Conservation (phyloP, 2,797 vertebrate genomes). For the Sphaeramia orbicularis region DNA sequence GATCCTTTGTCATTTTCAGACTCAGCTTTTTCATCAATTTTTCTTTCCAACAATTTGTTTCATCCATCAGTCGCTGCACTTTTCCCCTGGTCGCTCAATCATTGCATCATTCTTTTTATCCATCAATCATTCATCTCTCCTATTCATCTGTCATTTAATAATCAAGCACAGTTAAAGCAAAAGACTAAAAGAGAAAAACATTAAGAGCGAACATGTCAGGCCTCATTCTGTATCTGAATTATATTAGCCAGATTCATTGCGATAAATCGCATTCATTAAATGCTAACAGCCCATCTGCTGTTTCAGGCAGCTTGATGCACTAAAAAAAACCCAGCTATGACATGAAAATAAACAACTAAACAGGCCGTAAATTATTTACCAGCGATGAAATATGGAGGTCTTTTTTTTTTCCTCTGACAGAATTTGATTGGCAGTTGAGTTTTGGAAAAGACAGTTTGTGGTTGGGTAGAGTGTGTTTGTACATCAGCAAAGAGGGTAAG, state of each 20-base stretch:
- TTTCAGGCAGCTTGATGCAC: neutral
- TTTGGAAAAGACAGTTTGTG: constrained; percentile 41
- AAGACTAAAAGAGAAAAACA: constrained; percentile 33
- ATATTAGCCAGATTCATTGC: constrained; percentile 17
- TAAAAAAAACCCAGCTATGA: constrained; percentile 7
- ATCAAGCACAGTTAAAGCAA: neutral
- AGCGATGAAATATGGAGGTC: constrained; percentile 36
- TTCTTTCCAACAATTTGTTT: constrained; percentile 35
- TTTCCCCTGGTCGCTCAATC: constrained; percentile 64
- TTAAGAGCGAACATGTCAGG: neutral
- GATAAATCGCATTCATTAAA: constrained; percentile 46
- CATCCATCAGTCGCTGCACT: constrained; percentile 55
- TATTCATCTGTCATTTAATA: constrained; percentile 39
- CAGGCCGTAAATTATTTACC: constrained; percentile 35
- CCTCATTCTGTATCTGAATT: constrained; percentile 17
- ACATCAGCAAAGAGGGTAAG: constrained; percentile 31
- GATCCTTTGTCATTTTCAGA: constrained; percentile 66
- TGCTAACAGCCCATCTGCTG: constrained; percentile 49
- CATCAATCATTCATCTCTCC: constrained; percentile 62
- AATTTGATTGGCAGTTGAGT: constrained; percentile 60
- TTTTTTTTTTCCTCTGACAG: constrained; percentile 17
- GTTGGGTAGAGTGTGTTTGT: constrained; percentile 47
- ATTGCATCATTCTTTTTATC: constrained; percentile 56
- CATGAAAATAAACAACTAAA: constrained; percentile 46
- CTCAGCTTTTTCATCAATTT: constrained; percentile 55